Conservation (phyloP, 2,797 vertebrate species). For the Lepidocolaptes lacrymiger region DNA sequence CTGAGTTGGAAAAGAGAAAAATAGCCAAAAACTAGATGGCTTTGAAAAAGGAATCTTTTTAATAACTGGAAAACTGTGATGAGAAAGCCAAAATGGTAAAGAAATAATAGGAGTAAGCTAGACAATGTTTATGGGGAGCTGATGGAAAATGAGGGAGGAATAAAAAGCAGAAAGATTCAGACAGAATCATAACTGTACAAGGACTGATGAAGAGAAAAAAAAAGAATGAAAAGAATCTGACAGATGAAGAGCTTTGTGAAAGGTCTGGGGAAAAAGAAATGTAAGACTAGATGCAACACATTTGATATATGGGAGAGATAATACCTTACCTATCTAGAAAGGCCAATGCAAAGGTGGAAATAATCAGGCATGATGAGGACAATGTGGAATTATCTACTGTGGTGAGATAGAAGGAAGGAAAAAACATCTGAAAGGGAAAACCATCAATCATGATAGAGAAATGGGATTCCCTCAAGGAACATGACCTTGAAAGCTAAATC, state of each 20-base stretch:
- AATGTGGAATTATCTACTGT: not conserved
- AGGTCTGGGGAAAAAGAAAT: not conserved
- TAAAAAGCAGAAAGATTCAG: not conserved
- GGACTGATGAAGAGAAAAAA: not conserved
- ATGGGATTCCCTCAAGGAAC: not conserved
- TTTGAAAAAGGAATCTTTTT: not conserved
- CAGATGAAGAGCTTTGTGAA: not conserved
- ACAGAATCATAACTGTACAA: not conserved
- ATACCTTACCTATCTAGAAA: not conserved
- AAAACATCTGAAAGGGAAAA: not conserved
- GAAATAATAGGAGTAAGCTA: not conserved
- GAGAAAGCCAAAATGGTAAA: not conserved
- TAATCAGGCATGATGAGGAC: not conserved
- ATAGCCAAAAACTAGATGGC: not conserved
- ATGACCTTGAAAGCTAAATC: not conserved
- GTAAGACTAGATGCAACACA: not conserved
- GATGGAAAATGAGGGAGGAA: not conserved
- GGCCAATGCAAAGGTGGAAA: not conserved
- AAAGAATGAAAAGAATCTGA: not conserved
- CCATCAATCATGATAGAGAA: not conserved
- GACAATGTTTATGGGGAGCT: not conserved
- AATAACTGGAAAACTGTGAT: not conserved
- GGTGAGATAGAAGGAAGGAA: not conserved
- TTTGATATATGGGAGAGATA: not conserved
- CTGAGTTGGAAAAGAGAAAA: not conserved